Percentiles rank a stretch among this genome's conserved stretches.
Conservation (phyloP, 2,113 vertebrate genomes). For the Hippocampus comes region DNA sequence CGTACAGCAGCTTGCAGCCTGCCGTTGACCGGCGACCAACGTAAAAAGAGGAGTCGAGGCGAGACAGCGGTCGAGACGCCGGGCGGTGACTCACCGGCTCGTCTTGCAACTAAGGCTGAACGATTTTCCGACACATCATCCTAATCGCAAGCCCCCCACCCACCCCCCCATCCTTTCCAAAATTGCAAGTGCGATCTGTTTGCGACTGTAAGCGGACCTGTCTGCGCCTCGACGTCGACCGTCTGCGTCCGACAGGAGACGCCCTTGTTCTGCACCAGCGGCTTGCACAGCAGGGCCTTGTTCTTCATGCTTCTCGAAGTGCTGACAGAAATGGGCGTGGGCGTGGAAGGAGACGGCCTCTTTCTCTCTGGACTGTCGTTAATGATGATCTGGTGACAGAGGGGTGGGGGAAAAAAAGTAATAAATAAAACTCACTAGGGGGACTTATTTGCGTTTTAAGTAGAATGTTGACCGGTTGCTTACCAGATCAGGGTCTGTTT, state of each 20-base stretch:
- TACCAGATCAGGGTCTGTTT: slow-evolving; percentile 81
- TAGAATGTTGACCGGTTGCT: slow-evolving; percentile 17
- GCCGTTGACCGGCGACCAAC: background rate
- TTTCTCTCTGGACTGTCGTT: slow-evolving; percentile 81
- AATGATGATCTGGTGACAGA: slow-evolving; percentile 74
- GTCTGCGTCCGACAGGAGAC: slow-evolving; percentile 89
- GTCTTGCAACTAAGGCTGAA: too few species aligned
- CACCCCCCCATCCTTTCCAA: too few species aligned
- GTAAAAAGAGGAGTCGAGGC: background rate
- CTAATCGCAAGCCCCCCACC: too few species aligned
- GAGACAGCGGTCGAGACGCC: too few species aligned
- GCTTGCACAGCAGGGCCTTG: slow-evolving; percentile 91
- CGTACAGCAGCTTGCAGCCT: slow-evolving; percentile 93
- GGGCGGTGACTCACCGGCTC: too few species aligned
- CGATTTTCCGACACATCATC: too few species aligned
- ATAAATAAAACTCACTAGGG: background rate
- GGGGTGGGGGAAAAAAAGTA: background rate
- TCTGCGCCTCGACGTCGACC: slow-evolving; percentile 83
- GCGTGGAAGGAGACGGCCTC: slow-evolving; percentile 56
- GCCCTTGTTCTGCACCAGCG: slow-evolving; percentile 92
- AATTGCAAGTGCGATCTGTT: too few species aligned
- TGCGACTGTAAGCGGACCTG: slow-evolving; percentile 67
- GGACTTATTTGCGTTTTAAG: background rate
- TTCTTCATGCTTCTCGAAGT: slow-evolving; percentile 83
- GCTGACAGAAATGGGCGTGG: slow-evolving; percentile 34